phyloP scores from a whole-genome alignment of 2,113 vertebrate species.

The Helogale parvula region DNA sequence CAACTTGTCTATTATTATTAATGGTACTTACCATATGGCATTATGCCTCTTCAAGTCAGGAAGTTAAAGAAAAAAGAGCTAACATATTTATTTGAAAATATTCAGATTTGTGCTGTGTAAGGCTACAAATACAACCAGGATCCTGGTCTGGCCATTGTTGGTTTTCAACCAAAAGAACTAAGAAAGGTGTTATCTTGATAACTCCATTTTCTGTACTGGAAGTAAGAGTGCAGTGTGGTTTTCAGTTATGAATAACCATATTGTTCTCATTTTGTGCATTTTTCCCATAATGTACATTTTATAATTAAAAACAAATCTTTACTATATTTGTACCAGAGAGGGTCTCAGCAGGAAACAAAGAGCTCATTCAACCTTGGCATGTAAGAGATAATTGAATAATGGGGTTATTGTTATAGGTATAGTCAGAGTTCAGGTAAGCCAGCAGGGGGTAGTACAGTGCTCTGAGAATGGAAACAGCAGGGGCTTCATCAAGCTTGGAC shows the following conservation, averaged over 20 bases:
- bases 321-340: neutral
- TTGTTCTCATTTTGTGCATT: neutral
- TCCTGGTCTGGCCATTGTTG: accelerated
- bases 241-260: neutral
- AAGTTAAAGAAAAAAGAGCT: neutral
- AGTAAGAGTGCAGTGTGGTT: neutral
- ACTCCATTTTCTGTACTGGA: neutral
- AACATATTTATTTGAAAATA: neutral
- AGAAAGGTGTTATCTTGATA: neutral
- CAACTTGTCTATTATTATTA: neutral
- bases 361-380: neutral
- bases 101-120: neutral
- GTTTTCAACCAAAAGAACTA: neutral
- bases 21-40: neutral
- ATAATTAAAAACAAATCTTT: neutral
- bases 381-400: neutral
- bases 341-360: neutral
- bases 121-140: neutral
- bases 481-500: neutral
- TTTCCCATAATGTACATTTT: neutral
- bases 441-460: neutral
- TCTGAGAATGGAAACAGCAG: neutral
- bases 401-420: neutral
- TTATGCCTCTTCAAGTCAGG: neutral
- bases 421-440: neutral